Evolutionary conservation across 2,113 vertebrate genomes (phyloP).

Genomic region (Tichodroma muraria): DNA sequence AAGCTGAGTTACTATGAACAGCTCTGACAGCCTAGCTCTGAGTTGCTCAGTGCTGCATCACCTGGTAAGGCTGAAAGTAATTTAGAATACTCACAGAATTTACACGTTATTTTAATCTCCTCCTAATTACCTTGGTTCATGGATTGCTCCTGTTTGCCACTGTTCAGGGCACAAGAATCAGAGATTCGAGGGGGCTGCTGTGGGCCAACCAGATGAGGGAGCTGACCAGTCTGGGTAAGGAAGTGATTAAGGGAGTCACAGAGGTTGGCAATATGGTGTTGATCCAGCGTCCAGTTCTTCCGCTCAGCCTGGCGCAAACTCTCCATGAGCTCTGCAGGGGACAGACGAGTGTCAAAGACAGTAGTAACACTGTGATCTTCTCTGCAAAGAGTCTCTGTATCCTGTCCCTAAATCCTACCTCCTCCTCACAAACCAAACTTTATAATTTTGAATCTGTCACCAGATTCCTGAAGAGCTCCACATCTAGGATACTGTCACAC

Average conservation of each 20-base stretch:
- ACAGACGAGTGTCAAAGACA: background rate
- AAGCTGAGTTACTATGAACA: background rate
- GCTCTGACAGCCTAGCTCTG: background rate
- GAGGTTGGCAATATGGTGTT: conserved; percentile 80
- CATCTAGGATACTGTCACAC: background rate
- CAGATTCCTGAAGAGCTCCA: background rate
- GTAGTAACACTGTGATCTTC: background rate
- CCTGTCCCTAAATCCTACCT: background rate
- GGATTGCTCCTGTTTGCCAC: conserved; percentile 74
- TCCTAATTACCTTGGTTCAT: conserved; percentile 73
- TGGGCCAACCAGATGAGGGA: conserved; percentile 67
- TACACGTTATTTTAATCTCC: background rate
- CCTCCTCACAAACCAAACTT: background rate
- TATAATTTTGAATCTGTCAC: background rate
- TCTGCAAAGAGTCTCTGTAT: background rate
- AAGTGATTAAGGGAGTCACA: conserved; percentile 82
- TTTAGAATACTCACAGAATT: background rate
- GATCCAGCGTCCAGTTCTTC: conserved; percentile 82
- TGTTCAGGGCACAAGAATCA: conserved; percentile 77
- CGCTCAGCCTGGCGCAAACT: conserved; percentile 79
- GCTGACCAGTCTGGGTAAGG: conserved; percentile 79
- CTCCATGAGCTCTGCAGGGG: conserved; percentile 75
- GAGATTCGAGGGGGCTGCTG: conserved; percentile 71
- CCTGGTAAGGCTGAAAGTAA: background rate
- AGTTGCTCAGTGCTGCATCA: background rate